Base-by-base conservation (phyloP, 2,113 vertebrate genomes). In the Pelmatolapia mariae region DNA sequence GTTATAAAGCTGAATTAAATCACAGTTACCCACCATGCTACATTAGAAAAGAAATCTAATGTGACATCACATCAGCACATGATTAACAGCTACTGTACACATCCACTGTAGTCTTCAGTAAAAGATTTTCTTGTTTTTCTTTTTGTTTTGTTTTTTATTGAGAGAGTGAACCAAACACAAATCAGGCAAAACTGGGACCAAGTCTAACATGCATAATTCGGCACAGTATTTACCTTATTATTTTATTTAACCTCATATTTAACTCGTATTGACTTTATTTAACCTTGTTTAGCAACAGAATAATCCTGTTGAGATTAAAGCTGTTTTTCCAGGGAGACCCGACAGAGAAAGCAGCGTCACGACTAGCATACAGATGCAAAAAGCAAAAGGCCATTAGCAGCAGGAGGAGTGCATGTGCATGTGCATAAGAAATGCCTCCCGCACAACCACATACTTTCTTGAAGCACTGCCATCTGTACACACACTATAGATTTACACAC, bases 221-320 rank as follows among this genome's bases (percentile, higher is more conserved):
- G 26, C 80, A 76, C 16, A 31, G 24, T 76, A 19, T 68, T 92
- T 53, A 85, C 82, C 40, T 91, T 66, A 80, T 88, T 31, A 86
- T 82, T 88, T 87, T 19, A 80, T 85, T 87, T 82, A 83, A 89
- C 85, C 86, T 86, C 50, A 81, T 85, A 89, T 87, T 90, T 89
- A 89, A 84, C 80, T 84, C 68, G 18, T 47, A 86, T 88, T 84
- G 82, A 86, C 88, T 87, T 84, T 88, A 85, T 84, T 90, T 92
- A 88, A 94, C 92, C 82, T 88, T 88, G 40, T 89, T 88, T 89
- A 86, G 63, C 84, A 81, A 85, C 12, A 63, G 59, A 91, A 50
- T 84, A 16, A 50, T 38, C 45, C 56, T 40, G 50, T 40, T 61
- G 84, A 91, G 87, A 91, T 89, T 86, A 87, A 88, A 90, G 86